A percentile compares a stretch with the other conserved stretches of the same genome.
phyloP scores from a whole-genome alignment of 2,888 invertebrate species.

The Pachydiplax longipennis region DNA sequence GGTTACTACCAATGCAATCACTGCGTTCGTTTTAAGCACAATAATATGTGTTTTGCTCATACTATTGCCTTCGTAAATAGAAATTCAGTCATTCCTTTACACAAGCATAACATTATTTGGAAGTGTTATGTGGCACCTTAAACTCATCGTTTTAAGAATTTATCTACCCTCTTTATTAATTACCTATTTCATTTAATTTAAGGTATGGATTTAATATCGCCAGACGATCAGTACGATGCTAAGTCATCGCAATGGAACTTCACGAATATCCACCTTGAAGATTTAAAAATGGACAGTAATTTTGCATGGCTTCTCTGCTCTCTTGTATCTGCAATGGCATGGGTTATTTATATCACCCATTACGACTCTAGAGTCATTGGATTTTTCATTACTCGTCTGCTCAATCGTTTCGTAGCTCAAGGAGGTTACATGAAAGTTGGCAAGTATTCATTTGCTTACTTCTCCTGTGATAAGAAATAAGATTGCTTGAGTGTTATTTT shows the following conservation, averaged over 20 bases:
- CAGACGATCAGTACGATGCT: not conserved
- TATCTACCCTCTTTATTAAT: not conserved
- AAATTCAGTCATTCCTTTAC: not conserved
- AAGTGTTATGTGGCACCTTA: too few species aligned
- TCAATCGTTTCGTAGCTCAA: constrained; percentile 85
- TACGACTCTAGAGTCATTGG: constrained; percentile 94
- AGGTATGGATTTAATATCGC: not conserved
- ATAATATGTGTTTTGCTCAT: too few species aligned
- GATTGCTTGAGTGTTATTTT: not conserved
- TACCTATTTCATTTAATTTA: not conserved
- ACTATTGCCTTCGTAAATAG: too few species aligned
- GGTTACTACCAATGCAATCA: too few species aligned
- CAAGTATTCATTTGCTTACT: constrained; percentile 57
- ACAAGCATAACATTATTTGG: not conserved
- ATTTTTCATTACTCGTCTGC: constrained; percentile 84
- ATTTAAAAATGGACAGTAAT: constrained; percentile 80
- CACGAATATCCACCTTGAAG: constrained; percentile 59
- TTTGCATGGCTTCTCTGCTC: constrained; percentile 80
- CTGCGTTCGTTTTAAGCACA: not conserved
- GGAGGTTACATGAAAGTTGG: constrained; percentile 91
- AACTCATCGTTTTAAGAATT: not conserved
- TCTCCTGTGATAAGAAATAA: not conserved
- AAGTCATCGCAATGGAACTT: constrained; percentile 6
- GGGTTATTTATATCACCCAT: constrained; percentile 94
- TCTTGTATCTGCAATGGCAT: constrained; percentile 81